A percentile compares a stretch with the other conserved stretches of the same genome.
These are phyloP conservation scores for Thymelicus lineola DNA, from an alignment of 2,888 invertebrate species.

Conservation along the genomic window DNA sequence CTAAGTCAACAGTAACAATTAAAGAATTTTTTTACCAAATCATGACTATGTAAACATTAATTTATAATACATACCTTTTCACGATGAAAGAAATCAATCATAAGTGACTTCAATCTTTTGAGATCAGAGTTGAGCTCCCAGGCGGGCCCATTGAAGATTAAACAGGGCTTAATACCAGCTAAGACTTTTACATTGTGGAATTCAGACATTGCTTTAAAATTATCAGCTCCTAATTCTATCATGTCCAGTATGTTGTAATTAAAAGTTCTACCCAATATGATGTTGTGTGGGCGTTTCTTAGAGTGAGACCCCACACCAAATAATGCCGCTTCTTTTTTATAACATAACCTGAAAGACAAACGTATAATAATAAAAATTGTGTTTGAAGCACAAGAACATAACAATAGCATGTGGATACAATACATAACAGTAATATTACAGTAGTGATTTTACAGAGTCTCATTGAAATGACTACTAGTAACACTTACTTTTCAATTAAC, in stretches of 20 bases:
- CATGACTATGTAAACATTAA: too few species aligned
- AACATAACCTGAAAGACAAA: slow-evolving; percentile 81
- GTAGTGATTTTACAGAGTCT: too few species aligned
- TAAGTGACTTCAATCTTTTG: slow-evolving; percentile 93
- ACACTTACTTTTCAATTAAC: slow-evolving; percentile 90
- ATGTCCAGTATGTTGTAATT: slow-evolving; percentile 97
- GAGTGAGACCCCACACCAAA: slow-evolving; percentile 96
- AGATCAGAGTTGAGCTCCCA: slow-evolving; percentile 94
- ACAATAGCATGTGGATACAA: too few species aligned
- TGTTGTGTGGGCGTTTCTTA: slow-evolving; percentile 97
- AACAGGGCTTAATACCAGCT: slow-evolving; percentile 94
- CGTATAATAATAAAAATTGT: too few species aligned
- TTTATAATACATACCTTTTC: slow-evolving; percentile 86
- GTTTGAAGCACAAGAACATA: too few species aligned
- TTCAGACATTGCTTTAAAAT: slow-evolving; percentile 91
- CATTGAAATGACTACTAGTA: background rate
- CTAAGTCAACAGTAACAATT: too few species aligned
- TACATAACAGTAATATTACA: too few species aligned
- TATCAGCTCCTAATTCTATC: slow-evolving; percentile 96
- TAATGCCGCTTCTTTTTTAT: slow-evolving; percentile 94
- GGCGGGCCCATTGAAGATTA: slow-evolving; percentile 95
- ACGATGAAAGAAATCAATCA: slow-evolving; percentile 97
- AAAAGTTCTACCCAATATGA: slow-evolving; percentile 95
- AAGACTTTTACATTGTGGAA: slow-evolving; percentile 92
- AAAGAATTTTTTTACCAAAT: too few species aligned